Base-by-base conservation (phyloP, 2,888 invertebrate genomes). In the Epinotia nisella region DNA sequence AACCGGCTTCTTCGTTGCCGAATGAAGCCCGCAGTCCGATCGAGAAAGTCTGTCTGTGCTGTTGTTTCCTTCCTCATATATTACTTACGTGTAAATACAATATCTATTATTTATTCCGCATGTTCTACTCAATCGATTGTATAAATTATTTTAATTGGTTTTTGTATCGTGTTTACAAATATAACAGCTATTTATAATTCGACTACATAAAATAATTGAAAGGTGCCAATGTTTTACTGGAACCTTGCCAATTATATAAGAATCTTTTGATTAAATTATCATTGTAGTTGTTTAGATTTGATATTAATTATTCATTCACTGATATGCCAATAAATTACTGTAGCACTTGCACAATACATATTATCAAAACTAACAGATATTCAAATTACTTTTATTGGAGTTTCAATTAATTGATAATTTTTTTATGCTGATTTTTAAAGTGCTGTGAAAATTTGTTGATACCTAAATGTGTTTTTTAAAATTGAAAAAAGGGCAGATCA, bases 1-100 rank as follows among this genome's bases (percentile, higher is more conserved):
- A 68, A 73, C 73, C 62, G 68, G 73, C 68, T 73, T 64, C 41
- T 53, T n/a, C 15, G 58, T 68, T 73, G 73, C 68, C 68, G 58
- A 59, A 53, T 56, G 60, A 53, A 15, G 59, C 13, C 21, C 15
- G 56, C 70, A 71, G 65, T 73, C 24, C 51, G 58, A 29, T 17
- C 17, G 58, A 58, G 58, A 56, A 69, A 62, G 61, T 24, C 68
- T 21, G 19, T 39, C 58, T 45, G 51, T 49, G 64, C 51, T 39
- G 39, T 24, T 58, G 64, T 58, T 17, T 49, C 39, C 39, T 58
- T 55, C 13, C 66, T 19, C 35, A 45, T 61, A 53, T 60, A 55
- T 70, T 62, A 10, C n/a, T 21, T 67, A 61, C 13, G 66, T 62
- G 29, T 11, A 51, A 45, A 60, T 35, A 24, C 11, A 19, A 49